phyloP scores from a whole-genome alignment of 2,888 invertebrate species.

The Notodonta dromedarius region DNA sequence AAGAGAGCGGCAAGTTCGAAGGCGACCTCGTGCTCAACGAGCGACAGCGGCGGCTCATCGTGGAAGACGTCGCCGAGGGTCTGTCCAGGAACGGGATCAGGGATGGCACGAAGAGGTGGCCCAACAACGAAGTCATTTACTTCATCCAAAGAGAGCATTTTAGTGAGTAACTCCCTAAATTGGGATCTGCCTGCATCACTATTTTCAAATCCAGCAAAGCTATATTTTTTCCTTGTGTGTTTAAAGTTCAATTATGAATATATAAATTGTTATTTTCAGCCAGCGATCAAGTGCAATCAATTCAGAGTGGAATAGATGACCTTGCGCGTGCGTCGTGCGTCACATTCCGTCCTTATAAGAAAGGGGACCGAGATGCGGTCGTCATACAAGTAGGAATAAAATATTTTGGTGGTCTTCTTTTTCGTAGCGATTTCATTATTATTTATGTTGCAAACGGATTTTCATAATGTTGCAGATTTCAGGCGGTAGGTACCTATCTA shows the following conservation, averaged over 20 bases:
- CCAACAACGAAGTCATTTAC: slow-evolving; percentile 74
- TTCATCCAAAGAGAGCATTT: slow-evolving; percentile 76
- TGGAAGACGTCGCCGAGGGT: slow-evolving; percentile 72
- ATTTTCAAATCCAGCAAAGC: too few species aligned
- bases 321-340: slow-evolving; percentile 76
- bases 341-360: slow-evolving; percentile 73
- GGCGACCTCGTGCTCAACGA: slow-evolving; percentile 80
- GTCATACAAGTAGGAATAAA: slow-evolving; percentile 70
- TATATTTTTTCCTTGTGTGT: too few species aligned
- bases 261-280: slow-evolving; percentile 54
- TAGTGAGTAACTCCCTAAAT: slow-evolving; percentile 59
- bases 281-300: slow-evolving; percentile 72
- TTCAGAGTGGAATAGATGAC: slow-evolving; percentile 75
- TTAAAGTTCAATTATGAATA: too few species aligned
- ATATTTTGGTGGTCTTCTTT: not conserved
- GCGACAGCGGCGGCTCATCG: slow-evolving; percentile 69
- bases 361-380: slow-evolving; percentile 76
- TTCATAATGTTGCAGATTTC: not conserved
- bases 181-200: not conserved
- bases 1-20: slow-evolving; percentile 80
- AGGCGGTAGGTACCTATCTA: not conserved
- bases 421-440: not conserved
- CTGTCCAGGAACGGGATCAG: slow-evolving; percentile 73
- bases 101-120: slow-evolving; percentile 77
- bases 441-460: not conserved